These are phyloP conservation scores for Olivierus martensii DNA, from an alignment of 1,140 invertebrate genomes.

Conservation along the genomic window DNA sequence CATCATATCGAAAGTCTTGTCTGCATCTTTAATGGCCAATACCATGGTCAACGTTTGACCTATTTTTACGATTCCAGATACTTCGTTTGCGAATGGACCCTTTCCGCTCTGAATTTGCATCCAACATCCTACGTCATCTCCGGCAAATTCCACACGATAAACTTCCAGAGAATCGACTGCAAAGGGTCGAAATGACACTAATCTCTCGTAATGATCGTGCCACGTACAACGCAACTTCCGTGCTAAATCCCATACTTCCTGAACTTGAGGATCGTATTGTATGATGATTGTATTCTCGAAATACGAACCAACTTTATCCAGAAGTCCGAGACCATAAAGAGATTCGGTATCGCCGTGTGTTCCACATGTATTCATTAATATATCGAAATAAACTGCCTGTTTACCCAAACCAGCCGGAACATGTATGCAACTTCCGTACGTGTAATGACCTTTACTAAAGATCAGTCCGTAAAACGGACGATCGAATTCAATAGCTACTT, in stretches of 20 bases:
- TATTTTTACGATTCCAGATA: constrained; percentile 86
- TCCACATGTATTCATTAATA: constrained; percentile 78
- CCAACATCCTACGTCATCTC: constrained; percentile 76
- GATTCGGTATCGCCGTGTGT: constrained; percentile 65
- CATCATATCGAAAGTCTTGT: constrained; percentile 90
- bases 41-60: constrained; percentile 95
- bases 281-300: constrained; percentile 91
- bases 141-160: constrained; percentile 78
- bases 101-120: constrained; percentile 49
- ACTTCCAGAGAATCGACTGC: constrained; percentile 89
- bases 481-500: constrained; percentile 25
- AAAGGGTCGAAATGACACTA: constrained; percentile 83
- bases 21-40: constrained; percentile 84
- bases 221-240: constrained; percentile 80
- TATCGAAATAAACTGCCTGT: constrained; percentile 77
- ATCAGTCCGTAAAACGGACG: constrained; percentile 27
- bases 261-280: constrained; percentile 86
- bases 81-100: constrained; percentile 86
- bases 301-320: constrained; percentile 74
- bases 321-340: constrained; percentile 66
- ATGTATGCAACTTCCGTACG: constrained; percentile 77
- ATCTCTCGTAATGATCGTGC: constrained; percentile 90
- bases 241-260: constrained; percentile 91
- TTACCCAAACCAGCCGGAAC: constrained; percentile 75
- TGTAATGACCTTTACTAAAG: constrained; percentile 43